A percentile compares a stretch with the other conserved stretches of the same genome.
phyloP scores from a whole-genome alignment of 2,113 vertebrate species.

The Bujurquina vittata region DNA sequence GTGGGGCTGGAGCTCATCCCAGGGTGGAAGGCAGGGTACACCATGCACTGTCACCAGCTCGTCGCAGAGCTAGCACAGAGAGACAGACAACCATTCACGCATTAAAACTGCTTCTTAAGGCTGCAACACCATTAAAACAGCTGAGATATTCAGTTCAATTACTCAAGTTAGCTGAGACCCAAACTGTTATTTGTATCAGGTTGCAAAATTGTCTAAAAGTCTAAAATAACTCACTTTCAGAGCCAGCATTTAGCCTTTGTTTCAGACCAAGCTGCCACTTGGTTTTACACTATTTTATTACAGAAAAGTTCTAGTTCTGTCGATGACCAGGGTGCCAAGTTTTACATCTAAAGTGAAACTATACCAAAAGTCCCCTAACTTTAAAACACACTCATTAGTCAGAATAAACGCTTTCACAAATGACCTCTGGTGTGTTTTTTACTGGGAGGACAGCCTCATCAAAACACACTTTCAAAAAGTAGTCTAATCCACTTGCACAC shows the following conservation, averaged over 20 bases:
- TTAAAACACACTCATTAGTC: not conserved
- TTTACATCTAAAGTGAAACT: no score
- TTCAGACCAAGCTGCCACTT: not conserved
- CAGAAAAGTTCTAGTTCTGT: not conserved
- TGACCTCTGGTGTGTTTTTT: not conserved
- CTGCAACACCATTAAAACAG: no score
- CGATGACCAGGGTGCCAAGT: no score
- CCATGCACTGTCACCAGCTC: no score
- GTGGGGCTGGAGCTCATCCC: no score
- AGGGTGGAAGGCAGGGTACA: no score
- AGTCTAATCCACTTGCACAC: not conserved
- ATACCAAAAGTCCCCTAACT: not conserved
- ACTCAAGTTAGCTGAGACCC: not conserved
- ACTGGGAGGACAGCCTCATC: not conserved
- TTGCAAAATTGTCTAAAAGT: not conserved
- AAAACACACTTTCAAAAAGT: not conserved
- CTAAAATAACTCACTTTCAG: not conserved
- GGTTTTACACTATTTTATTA: not conserved
- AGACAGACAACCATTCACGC: no score
- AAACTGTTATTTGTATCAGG: not conserved
- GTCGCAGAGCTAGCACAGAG: no score
- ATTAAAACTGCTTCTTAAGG: no score
- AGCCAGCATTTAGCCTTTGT: not conserved
- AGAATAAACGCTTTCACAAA: not conserved
- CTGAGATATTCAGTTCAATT: no score